Base-by-base conservation (phyloP, 1,140 invertebrate species). In the Leptopilina boulardi region DNA sequence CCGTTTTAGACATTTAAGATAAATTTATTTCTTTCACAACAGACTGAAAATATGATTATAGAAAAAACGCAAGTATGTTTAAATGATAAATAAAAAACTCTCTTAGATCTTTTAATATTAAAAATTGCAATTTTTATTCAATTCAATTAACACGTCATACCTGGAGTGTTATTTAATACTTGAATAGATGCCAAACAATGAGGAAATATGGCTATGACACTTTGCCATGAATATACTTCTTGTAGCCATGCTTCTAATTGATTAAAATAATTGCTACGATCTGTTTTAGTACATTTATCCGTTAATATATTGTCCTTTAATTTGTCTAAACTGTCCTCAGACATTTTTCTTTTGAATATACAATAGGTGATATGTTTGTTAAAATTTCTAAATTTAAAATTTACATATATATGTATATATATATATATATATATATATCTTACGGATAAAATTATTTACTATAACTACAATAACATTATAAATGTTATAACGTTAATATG, bases 191-290 rank as follows among this genome's bases (percentile, higher is more conserved):
- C 87, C 42, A 92, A 34, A 77, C 90, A 89, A 84, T 92, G 91
- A 0, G 91, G 91, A 82, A 92, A 89, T 82, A 88, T 88, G 13
- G 90, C 86, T 21, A 90, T 87, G 66, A 92, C 87, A 74, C 86
- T 90, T 51, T 92, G 91, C 91, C 91, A 92, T 8, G 90, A 89
- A 79, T 92, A 91, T 10, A 88, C 91, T 73, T 92, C 89, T 23
- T 91, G 87, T n/a, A 92, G 79, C 92, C 92, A 92, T 85, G 89
- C 90, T 76, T 92, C 87, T 71, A 92, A 80, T 82, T 91, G 90
- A 47, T 78, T 79, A 84, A 92, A 92, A 87, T 92, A 92, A 77
- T 92, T 90, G 3, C 83, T 80, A 76, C 90, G 83, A 74, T 89
- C 87, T 73, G 80, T 78, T 41, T 80, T 77, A 30, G 42, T 79